A percentile compares a stretch with the other conserved stretches of the same genome.
Conservation (phyloP, 2,113 vertebrate species). For the Onychostruthus taczanowskii region DNA sequence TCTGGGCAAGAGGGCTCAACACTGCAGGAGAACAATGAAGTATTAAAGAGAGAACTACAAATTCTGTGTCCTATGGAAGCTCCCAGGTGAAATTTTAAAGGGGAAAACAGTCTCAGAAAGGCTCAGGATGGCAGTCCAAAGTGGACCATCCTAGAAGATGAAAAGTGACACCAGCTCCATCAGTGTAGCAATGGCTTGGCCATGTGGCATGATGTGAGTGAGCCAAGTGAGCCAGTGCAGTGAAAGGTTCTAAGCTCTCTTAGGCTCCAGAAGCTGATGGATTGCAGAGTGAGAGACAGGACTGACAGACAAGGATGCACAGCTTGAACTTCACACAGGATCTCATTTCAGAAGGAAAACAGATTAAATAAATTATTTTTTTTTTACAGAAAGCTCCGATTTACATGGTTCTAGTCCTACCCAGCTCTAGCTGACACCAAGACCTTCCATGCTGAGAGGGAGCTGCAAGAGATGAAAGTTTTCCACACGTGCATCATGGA, state of each 20-base stretch:
- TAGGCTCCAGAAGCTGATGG: background rate
- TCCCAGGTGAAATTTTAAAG: background rate
- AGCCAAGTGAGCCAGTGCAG: background rate
- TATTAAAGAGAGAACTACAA: background rate
- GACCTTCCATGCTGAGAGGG: background rate
- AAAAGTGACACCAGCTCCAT: background rate
- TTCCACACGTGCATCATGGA: background rate
- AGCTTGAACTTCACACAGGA: background rate
- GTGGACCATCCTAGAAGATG: background rate
- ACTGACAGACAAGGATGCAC: background rate
- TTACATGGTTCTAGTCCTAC: background rate
- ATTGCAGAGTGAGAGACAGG: background rate
- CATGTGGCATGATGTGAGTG: background rate
- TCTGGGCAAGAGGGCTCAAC: background rate
- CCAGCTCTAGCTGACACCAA: background rate
- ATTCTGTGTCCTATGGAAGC: background rate
- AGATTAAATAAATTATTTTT: background rate
- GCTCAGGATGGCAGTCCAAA: rapidly evolving
- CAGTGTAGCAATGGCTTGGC: background rate
- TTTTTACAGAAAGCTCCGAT: background rate
- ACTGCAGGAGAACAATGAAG: background rate
- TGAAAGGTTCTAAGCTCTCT: background rate
- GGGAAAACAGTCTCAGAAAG: background rate
- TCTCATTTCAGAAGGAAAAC: background rate
- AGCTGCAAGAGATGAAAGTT: background rate